These are phyloP conservation scores for Drosophila algonquin DNA, from an alignment of 2,888 invertebrate species.

Conservation along the genomic window DNA sequence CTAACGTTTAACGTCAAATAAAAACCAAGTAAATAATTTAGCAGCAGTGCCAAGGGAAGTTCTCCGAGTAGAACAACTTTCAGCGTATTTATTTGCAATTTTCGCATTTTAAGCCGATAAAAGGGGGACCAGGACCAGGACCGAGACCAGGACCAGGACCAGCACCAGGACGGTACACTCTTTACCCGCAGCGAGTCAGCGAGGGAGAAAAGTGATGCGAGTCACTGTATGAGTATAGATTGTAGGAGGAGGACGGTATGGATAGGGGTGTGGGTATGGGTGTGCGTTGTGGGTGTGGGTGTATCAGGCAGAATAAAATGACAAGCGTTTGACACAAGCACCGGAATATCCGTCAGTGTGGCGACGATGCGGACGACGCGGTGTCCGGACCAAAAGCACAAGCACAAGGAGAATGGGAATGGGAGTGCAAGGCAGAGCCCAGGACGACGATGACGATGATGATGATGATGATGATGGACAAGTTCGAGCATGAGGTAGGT, in stretches of 20 bases:
- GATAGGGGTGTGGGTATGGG: neutral
- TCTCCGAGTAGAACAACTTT: constrained; percentile 47
- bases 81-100: constrained; percentile 72
- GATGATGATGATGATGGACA: constrained; percentile 11
- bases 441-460: constrained; percentile 15
- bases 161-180: neutral
- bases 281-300: constrained; percentile 17
- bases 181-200: neutral
- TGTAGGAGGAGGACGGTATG: neutral
- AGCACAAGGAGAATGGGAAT: neutral
- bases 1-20: constrained; percentile 68
- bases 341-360: constrained; percentile 83
- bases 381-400: constrained; percentile 55
- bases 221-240: constrained; percentile 4
- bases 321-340: constrained; percentile 83
- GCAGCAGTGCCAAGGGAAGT: constrained; percentile 31
- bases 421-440: constrained; percentile 56
- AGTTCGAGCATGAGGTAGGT: neutral
- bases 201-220: constrained; percentile 1
- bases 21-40: constrained; percentile 73
- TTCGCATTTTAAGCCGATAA: constrained; percentile 79
- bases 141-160: neutral
- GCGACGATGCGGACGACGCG: constrained; percentile 70
- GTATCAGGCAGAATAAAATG: constrained; percentile 62
- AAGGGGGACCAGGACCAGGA: constrained; percentile 37